phyloP scores from a whole-genome alignment of 2,113 vertebrate genomes.

The Sylvietta virens region DNA sequence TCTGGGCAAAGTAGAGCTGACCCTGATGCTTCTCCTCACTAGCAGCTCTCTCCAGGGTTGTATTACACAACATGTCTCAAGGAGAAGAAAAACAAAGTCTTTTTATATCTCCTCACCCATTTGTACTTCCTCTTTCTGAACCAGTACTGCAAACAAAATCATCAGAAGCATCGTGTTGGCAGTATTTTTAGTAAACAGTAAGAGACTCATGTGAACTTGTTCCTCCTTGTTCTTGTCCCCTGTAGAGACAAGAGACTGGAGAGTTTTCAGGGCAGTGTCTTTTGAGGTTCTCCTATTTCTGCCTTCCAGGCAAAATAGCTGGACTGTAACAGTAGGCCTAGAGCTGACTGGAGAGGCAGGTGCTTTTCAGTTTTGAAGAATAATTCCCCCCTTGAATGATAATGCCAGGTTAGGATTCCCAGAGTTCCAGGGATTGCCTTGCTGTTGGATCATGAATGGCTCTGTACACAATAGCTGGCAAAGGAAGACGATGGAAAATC shows the following conservation, averaged over 20 bases:
- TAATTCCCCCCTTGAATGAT: neutral
- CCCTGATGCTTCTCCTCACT: neutral
- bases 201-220: slow-evolving; percentile 11
- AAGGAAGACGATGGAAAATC: neutral
- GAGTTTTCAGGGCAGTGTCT: neutral
- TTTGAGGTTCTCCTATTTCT: neutral
- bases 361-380: neutral
- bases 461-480: slow-evolving; percentile 17
- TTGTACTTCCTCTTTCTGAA: slow-evolving; percentile 38
- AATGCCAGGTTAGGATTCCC: neutral
- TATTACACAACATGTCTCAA: neutral
- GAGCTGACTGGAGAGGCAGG: neutral
- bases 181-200: slow-evolving; percentile 43
- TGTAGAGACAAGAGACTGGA: neutral
- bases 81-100: slow-evolving; percentile 2
- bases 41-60: neutral
- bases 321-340: neutral
- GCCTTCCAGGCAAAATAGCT: neutral
- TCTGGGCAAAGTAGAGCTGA: neutral
- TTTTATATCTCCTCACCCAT: slow-evolving; percentile 33
- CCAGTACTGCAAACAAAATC: slow-evolving; percentile 26
- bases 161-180: slow-evolving; percentile 11
- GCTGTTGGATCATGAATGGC: neutral
- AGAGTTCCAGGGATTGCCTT: neutral
- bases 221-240: neutral